Percentiles rank a stretch among this genome's conserved stretches.
phyloP scores from a whole-genome alignment of 1,140 invertebrate species.

The Heliconius himera region DNA sequence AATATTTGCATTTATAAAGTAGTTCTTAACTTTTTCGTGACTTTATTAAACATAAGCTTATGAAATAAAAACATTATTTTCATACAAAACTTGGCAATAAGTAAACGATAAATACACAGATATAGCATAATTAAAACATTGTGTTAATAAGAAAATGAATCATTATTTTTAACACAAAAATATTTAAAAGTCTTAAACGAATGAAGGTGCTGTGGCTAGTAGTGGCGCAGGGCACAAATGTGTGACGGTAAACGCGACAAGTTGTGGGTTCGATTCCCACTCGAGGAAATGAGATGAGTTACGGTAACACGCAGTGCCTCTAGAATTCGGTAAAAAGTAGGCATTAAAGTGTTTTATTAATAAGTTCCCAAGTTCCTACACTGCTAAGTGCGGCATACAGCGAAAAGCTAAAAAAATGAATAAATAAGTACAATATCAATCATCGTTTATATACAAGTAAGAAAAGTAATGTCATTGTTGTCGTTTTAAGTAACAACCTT shows the following conservation, averaged over 20 bases:
- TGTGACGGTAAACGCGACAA: too few relatives aligned
- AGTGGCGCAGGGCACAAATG: too few relatives aligned
- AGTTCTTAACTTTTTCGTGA: neutral
- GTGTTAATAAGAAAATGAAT: too few relatives aligned
- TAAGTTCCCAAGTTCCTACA: neutral
- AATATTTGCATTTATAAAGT: constrained; percentile 13
- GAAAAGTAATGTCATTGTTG: neutral
- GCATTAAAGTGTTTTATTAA: too few relatives aligned
- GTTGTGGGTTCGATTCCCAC: too few relatives aligned
- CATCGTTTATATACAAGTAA: neutral
- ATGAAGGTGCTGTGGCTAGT: too few relatives aligned
- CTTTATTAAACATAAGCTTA: neutral
- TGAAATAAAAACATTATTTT: neutral
- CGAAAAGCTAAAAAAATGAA: neutral
- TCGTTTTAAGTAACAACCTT: constrained; percentile 25
- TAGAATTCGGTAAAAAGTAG: too few relatives aligned
- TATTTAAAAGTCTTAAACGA: too few relatives aligned
- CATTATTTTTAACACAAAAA: too few relatives aligned
- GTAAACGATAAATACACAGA: neutral
- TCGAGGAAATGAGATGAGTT: too few relatives aligned
- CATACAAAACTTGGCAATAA: neutral
- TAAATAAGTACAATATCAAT: neutral
- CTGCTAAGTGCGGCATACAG: too few relatives aligned
- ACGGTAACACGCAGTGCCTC: too few relatives aligned
- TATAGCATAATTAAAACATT: neutral